Percentiles rank a stretch among this genome's conserved stretches.
Evolutionary conservation across 2,113 vertebrate species (phyloP).

Genomic region (Oreochromis aureus): DNA sequence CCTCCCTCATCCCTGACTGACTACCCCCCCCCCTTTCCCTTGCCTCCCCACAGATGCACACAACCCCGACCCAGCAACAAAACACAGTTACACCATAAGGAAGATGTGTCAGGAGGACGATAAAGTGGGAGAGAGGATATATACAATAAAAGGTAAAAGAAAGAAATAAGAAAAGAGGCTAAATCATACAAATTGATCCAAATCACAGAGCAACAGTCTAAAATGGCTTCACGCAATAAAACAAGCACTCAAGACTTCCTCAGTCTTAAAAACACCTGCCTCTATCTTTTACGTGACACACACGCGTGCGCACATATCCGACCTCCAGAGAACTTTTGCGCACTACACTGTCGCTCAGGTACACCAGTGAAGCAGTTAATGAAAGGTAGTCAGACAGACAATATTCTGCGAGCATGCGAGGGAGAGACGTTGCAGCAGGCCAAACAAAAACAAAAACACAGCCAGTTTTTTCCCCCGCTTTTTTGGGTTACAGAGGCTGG

Average conservation of each 20-base stretch:
- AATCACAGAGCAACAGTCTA: constrained; percentile 29
- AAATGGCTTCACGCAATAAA: constrained; percentile 33
- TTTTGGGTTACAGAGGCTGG: background rate
- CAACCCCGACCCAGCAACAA: background rate
- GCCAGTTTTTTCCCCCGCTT: background rate
- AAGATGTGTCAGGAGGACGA: background rate
- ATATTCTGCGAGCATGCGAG: background rate
- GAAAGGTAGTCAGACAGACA: constrained; percentile 20
- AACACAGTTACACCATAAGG: constrained; percentile 62
- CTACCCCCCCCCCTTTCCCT: constrained; percentile 69
- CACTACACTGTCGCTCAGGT: background rate
- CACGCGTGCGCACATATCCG: background rate
- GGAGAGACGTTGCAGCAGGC: background rate
- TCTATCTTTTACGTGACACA: background rate
- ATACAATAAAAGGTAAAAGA: constrained; percentile 11
- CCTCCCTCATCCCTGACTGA: background rate
- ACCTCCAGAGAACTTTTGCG: constrained; percentile 26
- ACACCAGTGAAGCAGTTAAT: constrained; percentile 24
- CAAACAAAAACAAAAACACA: background rate
- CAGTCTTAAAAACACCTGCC: constrained; percentile 26
- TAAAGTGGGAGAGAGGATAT: background rate
- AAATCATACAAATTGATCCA: constrained; percentile 47
- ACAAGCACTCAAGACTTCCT: constrained; percentile 42
- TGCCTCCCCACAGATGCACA: constrained; percentile 69
- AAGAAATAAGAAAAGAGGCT: background rate